Evolutionary conservation across 2,113 vertebrate genomes (phyloP).

Genomic region (Lycocorax pyrrhopterus): DNA sequence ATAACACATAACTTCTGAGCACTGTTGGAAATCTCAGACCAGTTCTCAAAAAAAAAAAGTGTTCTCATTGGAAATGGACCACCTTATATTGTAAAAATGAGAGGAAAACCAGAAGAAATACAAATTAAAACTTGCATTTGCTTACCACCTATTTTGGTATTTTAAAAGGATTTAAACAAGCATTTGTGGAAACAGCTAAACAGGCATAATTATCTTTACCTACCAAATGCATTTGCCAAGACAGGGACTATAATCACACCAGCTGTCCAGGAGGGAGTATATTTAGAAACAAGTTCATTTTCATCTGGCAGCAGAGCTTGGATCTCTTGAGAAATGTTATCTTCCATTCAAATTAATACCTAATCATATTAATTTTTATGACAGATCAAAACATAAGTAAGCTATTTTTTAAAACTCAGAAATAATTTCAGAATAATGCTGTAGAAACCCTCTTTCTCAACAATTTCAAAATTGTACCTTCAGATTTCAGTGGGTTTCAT

Average conservation of each 20-base stretch:
- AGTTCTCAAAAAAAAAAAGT: not conserved
- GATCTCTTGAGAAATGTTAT: not conserved
- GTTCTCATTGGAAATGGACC: not conserved
- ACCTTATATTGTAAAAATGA: not conserved
- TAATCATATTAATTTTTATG: not conserved
- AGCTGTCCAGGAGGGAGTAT: not conserved
- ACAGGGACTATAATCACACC: not conserved
- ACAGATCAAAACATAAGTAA: not conserved
- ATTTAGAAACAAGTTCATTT: constrained; percentile 11
- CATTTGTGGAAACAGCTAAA: not conserved
- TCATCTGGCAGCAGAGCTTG: not conserved
- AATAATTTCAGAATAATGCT: not conserved
- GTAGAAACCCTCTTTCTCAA: not conserved
- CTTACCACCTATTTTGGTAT: not conserved
- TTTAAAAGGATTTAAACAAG: not conserved
- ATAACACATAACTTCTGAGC: not conserved
- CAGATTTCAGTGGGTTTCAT: not conserved
- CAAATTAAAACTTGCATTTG: not conserved
- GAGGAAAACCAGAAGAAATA: not conserved
- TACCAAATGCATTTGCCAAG: not conserved
- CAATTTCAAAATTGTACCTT: not conserved
- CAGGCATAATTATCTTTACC: not conserved
- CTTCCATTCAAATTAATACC: not conserved
- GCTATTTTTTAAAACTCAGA: not conserved
- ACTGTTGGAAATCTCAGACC: not conserved